phyloP scores from a whole-genome alignment of 23 tunicate species.

The Trididemnum miniatum region DNA sequence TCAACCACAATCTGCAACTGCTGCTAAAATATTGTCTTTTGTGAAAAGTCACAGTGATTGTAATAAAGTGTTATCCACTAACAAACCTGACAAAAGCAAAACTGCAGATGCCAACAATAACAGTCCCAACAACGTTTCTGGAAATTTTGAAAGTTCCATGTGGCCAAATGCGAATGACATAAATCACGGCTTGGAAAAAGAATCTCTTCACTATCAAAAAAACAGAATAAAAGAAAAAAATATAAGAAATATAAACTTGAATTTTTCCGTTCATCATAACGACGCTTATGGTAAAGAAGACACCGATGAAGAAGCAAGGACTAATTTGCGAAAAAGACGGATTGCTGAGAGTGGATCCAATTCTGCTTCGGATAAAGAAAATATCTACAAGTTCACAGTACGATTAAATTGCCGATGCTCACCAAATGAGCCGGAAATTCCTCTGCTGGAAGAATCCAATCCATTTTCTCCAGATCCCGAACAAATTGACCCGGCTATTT shows the following conservation, averaged over 20 bases:
- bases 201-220: too few relatives aligned
- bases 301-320: not conserved
- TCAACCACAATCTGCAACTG: conserved; percentile 21
- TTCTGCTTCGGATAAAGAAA: not conserved
- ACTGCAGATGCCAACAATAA: not conserved
- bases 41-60: conserved; percentile 9
- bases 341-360: not conserved
- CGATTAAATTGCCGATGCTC: not conserved
- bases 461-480: too few relatives aligned
- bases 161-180: not conserved
- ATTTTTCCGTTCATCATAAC: not conserved
- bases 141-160: not conserved
- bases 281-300: not conserved
- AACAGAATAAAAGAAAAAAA: not conserved
- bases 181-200: not conserved
- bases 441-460: too few relatives aligned
- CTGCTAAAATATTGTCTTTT: conserved; percentile 24
- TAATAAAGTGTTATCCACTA: not conserved
- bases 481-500: too few relatives aligned
- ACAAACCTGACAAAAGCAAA: not conserved
- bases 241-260: not conserved
- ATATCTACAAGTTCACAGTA: not conserved
- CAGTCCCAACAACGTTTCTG: not conserved
- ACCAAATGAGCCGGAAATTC: too few relatives aligned
- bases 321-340: not conserved